These are phyloP conservation scores for Oscheius sp. DNA, from an alignment of 2,888 invertebrate species.

Conservation along the genomic window DNA sequence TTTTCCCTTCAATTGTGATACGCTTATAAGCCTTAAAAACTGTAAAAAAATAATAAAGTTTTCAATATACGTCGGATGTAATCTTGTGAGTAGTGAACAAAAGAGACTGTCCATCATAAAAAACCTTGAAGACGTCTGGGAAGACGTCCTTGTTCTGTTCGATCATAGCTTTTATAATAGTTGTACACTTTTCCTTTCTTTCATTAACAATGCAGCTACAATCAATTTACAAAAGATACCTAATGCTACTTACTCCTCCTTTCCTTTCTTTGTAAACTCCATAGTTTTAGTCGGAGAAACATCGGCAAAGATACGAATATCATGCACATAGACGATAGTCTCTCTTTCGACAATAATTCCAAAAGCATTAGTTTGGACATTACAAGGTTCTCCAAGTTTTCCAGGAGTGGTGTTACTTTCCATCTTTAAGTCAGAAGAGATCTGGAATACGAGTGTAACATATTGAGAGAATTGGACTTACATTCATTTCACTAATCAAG, in stretches of 20 bases:
- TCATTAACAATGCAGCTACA: constrained; percentile 40
- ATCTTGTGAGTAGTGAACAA: constrained; percentile 34
- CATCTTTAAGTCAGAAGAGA: not conserved
- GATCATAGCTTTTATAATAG: constrained; percentile 27
- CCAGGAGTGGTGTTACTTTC: constrained; percentile 4
- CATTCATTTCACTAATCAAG: not conserved
- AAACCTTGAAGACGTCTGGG: constrained; percentile 22
- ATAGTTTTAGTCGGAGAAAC: constrained; percentile 32
- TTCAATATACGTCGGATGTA: not conserved
- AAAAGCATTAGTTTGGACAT: constrained; percentile 42
- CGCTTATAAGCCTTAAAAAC: not conserved
- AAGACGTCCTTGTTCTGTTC: constrained; percentile 31
- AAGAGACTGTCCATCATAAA: constrained; percentile 44
- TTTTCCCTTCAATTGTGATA: not conserved
- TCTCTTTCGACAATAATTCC: constrained; percentile 36
- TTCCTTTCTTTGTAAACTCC: constrained; percentile 44
- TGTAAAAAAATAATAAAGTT: not conserved
- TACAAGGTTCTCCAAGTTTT: not conserved
- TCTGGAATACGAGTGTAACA: not conserved
- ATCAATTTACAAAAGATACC: not conserved
- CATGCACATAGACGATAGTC: constrained; percentile 32
- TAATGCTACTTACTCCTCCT: constrained; percentile 41
- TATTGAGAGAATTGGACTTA: not conserved
- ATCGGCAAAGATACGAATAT: constrained; percentile 34
- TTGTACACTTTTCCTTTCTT: constrained; percentile 37